Conservation (phyloP, 2,888 invertebrate genomes). For the Synergus japonicus region DNA sequence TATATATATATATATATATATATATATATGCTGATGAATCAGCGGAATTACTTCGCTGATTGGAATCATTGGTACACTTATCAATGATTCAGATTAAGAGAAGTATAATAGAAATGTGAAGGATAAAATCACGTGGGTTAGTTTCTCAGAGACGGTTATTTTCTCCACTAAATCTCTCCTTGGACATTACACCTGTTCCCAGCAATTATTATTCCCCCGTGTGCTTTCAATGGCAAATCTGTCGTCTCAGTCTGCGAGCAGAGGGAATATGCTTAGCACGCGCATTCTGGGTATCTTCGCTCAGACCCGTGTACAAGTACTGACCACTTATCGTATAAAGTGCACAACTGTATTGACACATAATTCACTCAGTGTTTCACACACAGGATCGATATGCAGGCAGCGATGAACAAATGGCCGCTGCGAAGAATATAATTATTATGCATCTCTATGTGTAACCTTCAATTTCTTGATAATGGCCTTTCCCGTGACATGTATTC, state of each 20-base stretch:
- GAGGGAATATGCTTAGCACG: conserved; percentile 34
- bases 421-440: conserved; percentile 47
- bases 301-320: neutral
- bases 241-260: neutral
- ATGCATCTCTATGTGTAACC: conserved; percentile 46
- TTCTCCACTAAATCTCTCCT: neutral
- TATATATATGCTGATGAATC: too few species aligned
- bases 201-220: conserved; percentile 28
- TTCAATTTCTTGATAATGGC: conserved; percentile 47
- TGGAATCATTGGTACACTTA: too few species aligned
- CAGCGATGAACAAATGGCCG: conserved; percentile 44
- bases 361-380: conserved; percentile 38
- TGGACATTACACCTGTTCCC: conserved; percentile 25
- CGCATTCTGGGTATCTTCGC: conserved; percentile 25
- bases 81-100: too few species aligned
- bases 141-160: neutral
- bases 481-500: conserved; percentile 13
- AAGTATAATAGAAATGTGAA: neutral
- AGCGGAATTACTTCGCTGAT: too few species aligned
- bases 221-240: conserved; percentile 20
- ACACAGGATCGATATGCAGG: conserved; percentile 46
- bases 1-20: too few species aligned
- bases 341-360: conserved; percentile 35
- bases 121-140: neutral
- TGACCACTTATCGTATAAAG: conserved; percentile 5